Conservation (phyloP, 2,888 invertebrate species). For the Hermodice carunculata region DNA sequence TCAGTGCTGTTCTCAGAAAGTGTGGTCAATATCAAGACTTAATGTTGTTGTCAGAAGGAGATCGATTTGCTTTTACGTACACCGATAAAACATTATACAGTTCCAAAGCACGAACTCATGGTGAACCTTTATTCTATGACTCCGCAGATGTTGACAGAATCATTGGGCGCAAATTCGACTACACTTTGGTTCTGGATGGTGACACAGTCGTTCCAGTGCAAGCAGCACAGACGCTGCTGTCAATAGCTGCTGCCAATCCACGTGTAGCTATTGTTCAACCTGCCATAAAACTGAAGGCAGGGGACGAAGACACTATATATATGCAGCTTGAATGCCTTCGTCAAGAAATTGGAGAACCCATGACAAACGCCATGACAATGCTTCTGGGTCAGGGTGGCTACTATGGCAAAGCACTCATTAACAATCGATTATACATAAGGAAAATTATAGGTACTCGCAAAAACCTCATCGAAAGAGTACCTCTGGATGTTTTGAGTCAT, state of each 20-base stretch:
- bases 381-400: slow-evolving; percentile 55
- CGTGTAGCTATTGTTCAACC: slow-evolving; percentile 59
- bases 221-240: slow-evolving; percentile 49
- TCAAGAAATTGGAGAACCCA: slow-evolving; percentile 55
- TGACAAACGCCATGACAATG: slow-evolving; percentile 55
- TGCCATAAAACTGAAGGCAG: slow-evolving; percentile 54
- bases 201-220: slow-evolving; percentile 55
- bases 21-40: slow-evolving; percentile 63
- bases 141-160: slow-evolving; percentile 56
- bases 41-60: slow-evolving; percentile 58
- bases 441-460: slow-evolving; percentile 54
- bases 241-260: slow-evolving; percentile 57
- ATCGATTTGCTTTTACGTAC: slow-evolving; percentile 53
- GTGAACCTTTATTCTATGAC: slow-evolving; percentile 56
- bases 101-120: slow-evolving; percentile 45
- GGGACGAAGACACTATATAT: slow-evolving; percentile 52
- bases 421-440: slow-evolving; percentile 56
- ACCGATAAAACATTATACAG: slow-evolving; percentile 52
- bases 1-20: slow-evolving; percentile 54
- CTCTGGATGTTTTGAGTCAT: slow-evolving; percentile 60
- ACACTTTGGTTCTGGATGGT: slow-evolving; percentile 57
- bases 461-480: slow-evolving; percentile 53
- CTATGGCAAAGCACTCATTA: slow-evolving; percentile 59
- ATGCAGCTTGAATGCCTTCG: slow-evolving; percentile 59
- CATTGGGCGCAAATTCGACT: slow-evolving; percentile 52